These are phyloP conservation scores for Atherinosoma microstoma DNA, from an alignment of 2,797 vertebrate species.

Conservation along the genomic window DNA sequence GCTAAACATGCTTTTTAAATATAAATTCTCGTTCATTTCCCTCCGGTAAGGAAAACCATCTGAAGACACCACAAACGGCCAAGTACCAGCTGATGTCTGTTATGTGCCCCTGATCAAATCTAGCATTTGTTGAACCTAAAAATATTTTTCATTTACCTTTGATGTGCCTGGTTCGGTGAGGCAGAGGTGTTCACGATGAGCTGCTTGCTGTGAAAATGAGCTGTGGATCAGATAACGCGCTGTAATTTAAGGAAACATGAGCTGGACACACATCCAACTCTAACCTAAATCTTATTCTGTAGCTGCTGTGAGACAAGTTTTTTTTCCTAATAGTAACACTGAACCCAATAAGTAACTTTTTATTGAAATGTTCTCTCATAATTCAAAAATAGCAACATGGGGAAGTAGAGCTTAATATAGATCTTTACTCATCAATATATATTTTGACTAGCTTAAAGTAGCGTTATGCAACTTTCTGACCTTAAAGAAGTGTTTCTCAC, in stretches of 20 bases:
- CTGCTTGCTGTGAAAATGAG: slow-evolving; percentile 27
- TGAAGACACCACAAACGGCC: background rate
- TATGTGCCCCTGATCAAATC: background rate
- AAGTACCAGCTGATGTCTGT: no score
- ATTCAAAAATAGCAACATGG: no score
- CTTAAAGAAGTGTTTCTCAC: no score
- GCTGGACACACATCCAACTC: slow-evolving; percentile 2
- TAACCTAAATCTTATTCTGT: background rate
- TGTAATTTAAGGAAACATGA: slow-evolving; percentile 36
- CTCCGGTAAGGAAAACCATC: background rate
- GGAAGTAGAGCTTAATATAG: no score
- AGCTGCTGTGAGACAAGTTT: background rate
- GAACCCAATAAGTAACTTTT: no score
- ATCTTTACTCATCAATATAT: no score
- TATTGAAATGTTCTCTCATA: no score
- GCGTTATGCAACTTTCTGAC: no score
- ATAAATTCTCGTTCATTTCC: no score
- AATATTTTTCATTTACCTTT: slow-evolving; percentile 26
- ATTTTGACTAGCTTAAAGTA: no score
- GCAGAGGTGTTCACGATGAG: slow-evolving; percentile 27
- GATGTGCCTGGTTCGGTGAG: slow-evolving; percentile 11
- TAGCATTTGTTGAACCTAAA: background rate
- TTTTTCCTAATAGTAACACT: background rate
- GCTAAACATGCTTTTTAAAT: no score
- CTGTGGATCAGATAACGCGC: slow-evolving; percentile 37